Evolutionary conservation across 2,888 invertebrate species (phyloP).

Genomic region (Idaea biselata): DNA sequence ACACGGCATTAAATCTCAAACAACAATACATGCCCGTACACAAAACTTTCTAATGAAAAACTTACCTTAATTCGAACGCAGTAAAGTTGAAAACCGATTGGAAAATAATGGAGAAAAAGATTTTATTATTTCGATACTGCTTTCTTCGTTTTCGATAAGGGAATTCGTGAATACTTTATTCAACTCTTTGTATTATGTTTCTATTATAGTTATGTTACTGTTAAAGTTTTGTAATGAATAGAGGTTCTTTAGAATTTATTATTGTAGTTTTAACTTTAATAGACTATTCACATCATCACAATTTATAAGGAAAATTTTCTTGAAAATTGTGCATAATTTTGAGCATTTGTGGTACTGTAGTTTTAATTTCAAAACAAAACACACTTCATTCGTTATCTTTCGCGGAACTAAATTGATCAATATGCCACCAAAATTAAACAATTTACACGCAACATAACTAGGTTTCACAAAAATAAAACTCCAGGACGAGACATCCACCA

Average conservation of each 20-base stretch:
- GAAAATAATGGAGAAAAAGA: not conserved
- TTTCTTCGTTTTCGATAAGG: not conserved
- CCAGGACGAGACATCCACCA: no score
- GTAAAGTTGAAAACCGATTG: not conserved
- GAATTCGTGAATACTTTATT: not conserved
- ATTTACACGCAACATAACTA: no score
- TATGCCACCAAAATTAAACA: no score
- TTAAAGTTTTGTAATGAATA: not conserved
- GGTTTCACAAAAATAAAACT: no score
- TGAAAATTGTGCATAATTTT: no score
- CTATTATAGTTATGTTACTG: not conserved
- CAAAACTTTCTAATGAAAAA: constrained; percentile 16
- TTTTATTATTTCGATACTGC: not conserved
- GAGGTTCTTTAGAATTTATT: not conserved
- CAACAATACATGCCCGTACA: constrained; percentile 20
- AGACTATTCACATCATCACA: not conserved
- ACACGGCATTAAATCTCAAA: constrained; percentile 7
- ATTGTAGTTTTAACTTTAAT: not conserved
- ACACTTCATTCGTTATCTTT: no score
- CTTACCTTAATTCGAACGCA: constrained; percentile 8
- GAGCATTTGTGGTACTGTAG: no score
- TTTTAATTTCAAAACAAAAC: no score
- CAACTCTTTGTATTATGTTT: not conserved
- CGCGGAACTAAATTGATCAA: no score
- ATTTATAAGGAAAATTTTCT: not conserved